Conservation (phyloP, 2,113 vertebrate genomes). For the Thymallus thymallus region DNA sequence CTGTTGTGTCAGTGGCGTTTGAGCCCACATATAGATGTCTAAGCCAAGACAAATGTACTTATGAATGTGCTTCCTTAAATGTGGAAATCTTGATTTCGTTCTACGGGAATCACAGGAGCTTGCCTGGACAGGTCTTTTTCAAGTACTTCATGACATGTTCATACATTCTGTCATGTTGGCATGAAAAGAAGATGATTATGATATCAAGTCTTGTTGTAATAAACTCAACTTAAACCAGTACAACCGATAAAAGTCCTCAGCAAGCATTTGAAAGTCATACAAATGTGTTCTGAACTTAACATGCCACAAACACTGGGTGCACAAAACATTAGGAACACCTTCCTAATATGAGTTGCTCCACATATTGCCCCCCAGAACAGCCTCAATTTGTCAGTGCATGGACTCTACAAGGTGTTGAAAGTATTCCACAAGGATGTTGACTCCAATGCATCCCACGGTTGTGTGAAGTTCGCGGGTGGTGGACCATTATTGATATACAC, state of each 20-base stretch:
- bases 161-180: no score
- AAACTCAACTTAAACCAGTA: not conserved
- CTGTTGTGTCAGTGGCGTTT: not conserved
- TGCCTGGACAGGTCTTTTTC: conserved; percentile 42
- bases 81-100: conserved; percentile 3
- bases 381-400: no score
- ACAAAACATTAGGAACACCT: no score
- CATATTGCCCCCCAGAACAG: no score
- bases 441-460: no score
- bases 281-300: not conserved
- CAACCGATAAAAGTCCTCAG: not conserved
- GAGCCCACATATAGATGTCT: not conserved
- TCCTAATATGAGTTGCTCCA: no score
- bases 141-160: no score
- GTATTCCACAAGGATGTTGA: no score
- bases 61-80: conserved; percentile 4
- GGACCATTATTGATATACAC: no score
- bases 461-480: no score
- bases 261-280: not conserved
- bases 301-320: no score
- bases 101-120: conserved; percentile 21
- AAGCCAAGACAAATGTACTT: not conserved
- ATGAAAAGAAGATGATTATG: not conserved
- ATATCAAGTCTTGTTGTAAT: not conserved
- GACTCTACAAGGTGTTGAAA: no score